Evolutionary conservation across 2,888 invertebrate genomes (phyloP), one percentile per base, ranked within the genome.

Genomic region (Spatulosminthurus flaviceps): DNA sequence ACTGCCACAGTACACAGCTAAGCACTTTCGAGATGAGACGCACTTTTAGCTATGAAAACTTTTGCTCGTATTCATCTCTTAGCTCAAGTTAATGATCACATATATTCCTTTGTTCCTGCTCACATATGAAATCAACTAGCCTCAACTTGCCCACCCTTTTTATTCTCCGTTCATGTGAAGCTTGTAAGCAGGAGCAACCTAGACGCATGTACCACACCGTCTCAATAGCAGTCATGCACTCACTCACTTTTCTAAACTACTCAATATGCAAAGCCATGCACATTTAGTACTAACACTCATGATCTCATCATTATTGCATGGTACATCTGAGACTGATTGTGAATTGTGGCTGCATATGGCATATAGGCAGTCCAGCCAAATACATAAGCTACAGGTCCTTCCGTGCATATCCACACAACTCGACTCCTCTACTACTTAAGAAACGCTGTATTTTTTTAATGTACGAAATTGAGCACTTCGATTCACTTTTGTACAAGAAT

Each of bases 211-310:
- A 72, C 69, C 13, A 22, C 64, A 22, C 16, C 64, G 24, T n/a
- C 64, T 34, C 34, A 34, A 34, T 9, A 66, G 24, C 64, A 66
- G 64, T 66, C 24, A 66, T 66, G 34, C 34, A 66, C 22, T 66
- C 51, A 72, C 21, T 72, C 34, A 72, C 72, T 43, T 21, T 64
- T 43, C 51, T 42, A 43, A 34, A 26, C 72, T 72, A 72, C 51
- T 72, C 51, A 72, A 72, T 72, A 72, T 72, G 72, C 72, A 72
- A 72, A 72, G 72, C 72, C 72, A 72, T 72, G 72, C 72, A 72
- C 72, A 72, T 72, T 42, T 72, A 72, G 26, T 26, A 72, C 72
- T 51, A 72, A 72, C 72, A 72, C 72, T 72, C 72, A 72, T 72
- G 72, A 72, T 72, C 72, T 72, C 72, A 72, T 72, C 72, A 72